Conservation (phyloP, 2,888 invertebrate genomes). For the Tholera decimalis region DNA sequence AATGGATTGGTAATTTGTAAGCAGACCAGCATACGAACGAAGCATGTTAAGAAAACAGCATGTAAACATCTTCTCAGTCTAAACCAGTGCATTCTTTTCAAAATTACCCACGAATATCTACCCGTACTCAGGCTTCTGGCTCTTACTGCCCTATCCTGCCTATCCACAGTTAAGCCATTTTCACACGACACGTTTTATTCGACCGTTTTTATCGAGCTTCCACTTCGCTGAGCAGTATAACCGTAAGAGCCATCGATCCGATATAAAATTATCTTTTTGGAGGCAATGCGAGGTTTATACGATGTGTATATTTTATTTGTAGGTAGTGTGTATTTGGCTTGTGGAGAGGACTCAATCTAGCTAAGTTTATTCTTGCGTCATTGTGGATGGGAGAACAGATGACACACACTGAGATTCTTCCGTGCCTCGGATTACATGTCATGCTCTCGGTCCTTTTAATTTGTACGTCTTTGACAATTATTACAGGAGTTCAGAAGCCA, state of each 20-base stretch:
- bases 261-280: constrained; percentile 43
- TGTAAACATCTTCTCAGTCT: neutral
- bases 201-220: constrained; percentile 79
- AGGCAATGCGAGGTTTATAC: constrained; percentile 14
- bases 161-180: constrained; percentile 14
- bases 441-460: no score
- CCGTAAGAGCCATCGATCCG: constrained; percentile 63
- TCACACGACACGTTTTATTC: constrained; percentile 46
- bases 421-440: no score
- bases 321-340: neutral
- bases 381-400: no score
- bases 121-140: constrained; percentile 3
- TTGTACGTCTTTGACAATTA: no score
- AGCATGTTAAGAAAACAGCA: neutral
- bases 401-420: no score
- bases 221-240: constrained; percentile 70
- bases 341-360: neutral
- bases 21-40: no score
- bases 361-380: neutral
- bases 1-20: no score
- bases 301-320: neutral
- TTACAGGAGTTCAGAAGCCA: no score
- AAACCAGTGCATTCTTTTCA: neutral
- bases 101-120: neutral
- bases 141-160: constrained; percentile 8